Base-by-base conservation (phyloP, 1,140 invertebrate species). In the Orchestia grillus region DNA sequence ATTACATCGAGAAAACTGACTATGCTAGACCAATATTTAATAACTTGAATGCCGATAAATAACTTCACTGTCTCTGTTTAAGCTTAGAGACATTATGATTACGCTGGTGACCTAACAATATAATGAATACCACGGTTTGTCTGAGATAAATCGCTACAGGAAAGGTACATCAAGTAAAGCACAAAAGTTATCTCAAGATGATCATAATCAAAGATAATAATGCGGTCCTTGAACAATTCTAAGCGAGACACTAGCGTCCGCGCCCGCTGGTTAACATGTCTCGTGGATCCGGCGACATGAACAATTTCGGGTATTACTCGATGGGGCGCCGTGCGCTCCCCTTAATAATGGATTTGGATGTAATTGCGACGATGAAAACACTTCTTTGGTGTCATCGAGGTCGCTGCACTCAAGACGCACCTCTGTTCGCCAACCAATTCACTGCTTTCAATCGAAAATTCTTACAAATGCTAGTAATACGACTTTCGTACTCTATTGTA, bases 131-230 rank as follows among this genome's bases (percentile, higher is more conserved):
- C 44, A 44, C 40, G 44, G 44, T 15, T 40, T 4, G 44, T 45
- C 43, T 40, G 36, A 94, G 92, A 94, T 94, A 94, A 94, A 94
- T 94, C 47, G 44, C 92, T 45, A 94, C 92, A 94, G 44, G 43
- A 94, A 94, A 94, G 92, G 43, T 44, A 94, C 44, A 47, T 94
- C 92, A 94, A 94, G 92, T 94, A 94, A 94, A 94, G 92, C 92
- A 94, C 92, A 94, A 94, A 91, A 94, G 15, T 94, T 94, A 94
- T 94, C 92, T 94, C 44, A 45, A 45, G 92, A 44, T 45, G 92
- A 94, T 94, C 92, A 94, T 94, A 94, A 94, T 94, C 41, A 45
- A 94, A 42, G 44, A 45, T 94, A 94, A 45, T 94, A 94, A 94
- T 94, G 44, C 44, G 44, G 92, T 91, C 92, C 44, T 47, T 23